Conservation (phyloP, 2,797 vertebrate species). For the Brachyalestes nurse region DNA sequence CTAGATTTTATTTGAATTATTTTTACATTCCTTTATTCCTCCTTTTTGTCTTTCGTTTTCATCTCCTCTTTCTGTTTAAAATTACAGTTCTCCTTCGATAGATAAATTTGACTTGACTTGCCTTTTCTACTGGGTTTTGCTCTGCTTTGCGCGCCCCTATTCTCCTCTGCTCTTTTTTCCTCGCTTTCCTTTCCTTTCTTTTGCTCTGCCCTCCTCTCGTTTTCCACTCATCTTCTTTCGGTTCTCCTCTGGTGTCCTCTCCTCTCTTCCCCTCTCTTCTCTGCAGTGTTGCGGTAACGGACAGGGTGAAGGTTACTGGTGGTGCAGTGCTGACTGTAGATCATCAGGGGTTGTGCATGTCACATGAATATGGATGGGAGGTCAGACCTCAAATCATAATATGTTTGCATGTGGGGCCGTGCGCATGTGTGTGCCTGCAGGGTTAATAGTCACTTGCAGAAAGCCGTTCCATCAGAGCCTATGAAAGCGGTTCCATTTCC, state of each 20-base stretch:
- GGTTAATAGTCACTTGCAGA: slow-evolving; percentile 30
- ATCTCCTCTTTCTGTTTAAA: slow-evolving; percentile 11
- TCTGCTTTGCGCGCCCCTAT: slow-evolving; percentile 31
- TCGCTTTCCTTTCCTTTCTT: slow-evolving; percentile 49
- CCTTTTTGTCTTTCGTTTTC: slow-evolving; percentile 39
- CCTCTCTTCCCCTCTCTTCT: slow-evolving; percentile 40
- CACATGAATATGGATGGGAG: slow-evolving; percentile 46
- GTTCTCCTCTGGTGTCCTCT: background rate
- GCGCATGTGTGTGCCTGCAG: slow-evolving; percentile 1
- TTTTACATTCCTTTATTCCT: background rate
- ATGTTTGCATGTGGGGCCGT: slow-evolving; percentile 8
- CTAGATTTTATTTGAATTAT: too few relatives aligned
- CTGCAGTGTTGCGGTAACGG: slow-evolving; percentile 37
- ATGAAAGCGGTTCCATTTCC: slow-evolving; percentile 31
- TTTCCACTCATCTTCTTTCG: slow-evolving; percentile 27
- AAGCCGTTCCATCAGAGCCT: slow-evolving; percentile 18
- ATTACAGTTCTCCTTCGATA: slow-evolving; percentile 8
- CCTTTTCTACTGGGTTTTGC: slow-evolving; percentile 49
- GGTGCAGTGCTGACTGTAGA: slow-evolving; percentile 41
- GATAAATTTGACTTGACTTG: slow-evolving; percentile 46
- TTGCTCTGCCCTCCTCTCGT: slow-evolving; percentile 68
- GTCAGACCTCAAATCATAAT: slow-evolving; percentile 35
- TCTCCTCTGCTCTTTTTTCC: slow-evolving; percentile 48
- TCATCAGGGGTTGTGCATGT: slow-evolving; percentile 29
- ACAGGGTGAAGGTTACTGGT: slow-evolving; percentile 43